These are phyloP conservation scores for Dreissena polymorpha DNA, from an alignment of 1,140 invertebrate genomes.

Conservation along the genomic window DNA sequence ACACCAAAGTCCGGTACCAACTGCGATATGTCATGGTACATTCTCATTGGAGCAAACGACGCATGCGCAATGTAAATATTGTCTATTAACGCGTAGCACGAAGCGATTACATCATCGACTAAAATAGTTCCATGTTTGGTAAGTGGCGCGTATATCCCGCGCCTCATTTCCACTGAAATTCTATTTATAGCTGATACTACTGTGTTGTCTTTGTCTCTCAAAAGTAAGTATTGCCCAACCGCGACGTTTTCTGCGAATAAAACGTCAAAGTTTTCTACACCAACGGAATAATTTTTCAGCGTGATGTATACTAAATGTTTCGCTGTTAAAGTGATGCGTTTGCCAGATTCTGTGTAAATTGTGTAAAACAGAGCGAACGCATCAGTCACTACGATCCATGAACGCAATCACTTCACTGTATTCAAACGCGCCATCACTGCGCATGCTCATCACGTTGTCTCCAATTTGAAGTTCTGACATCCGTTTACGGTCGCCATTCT, in stretches of 20 bases:
- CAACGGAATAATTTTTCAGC: conserved; percentile 21
- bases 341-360: conserved; percentile 86
- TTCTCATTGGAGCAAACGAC: conserved; percentile 89
- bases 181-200: conserved; percentile 84
- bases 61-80: conserved; percentile 92
- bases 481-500: conserved; percentile 78
- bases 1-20: conserved; percentile 41
- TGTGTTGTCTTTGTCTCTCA: conserved; percentile 39
- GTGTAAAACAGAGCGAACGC: conserved; percentile 86
- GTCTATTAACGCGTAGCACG: conserved; percentile 96
- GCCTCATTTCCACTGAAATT: conserved; percentile 82
- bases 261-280: conserved; percentile 41
- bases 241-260: conserved; percentile 78
- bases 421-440: conserved; percentile 84
- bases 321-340: conserved; percentile 88
- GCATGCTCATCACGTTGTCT: conserved; percentile 88
- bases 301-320: conserved; percentile 87
- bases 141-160: conserved; percentile 94
- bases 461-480: conserved; percentile 87
- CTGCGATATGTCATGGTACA: conserved; percentile 76
- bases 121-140: conserved; percentile 94
- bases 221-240: conserved; percentile 74
- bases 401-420: conserved; percentile 94
- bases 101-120: conserved; percentile 93
- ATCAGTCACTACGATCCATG: conserved; percentile 88